These are phyloP conservation scores for Aphelenchoides besseyi DNA, from an alignment of 1,140 invertebrate genomes.

Conservation along the genomic window DNA sequence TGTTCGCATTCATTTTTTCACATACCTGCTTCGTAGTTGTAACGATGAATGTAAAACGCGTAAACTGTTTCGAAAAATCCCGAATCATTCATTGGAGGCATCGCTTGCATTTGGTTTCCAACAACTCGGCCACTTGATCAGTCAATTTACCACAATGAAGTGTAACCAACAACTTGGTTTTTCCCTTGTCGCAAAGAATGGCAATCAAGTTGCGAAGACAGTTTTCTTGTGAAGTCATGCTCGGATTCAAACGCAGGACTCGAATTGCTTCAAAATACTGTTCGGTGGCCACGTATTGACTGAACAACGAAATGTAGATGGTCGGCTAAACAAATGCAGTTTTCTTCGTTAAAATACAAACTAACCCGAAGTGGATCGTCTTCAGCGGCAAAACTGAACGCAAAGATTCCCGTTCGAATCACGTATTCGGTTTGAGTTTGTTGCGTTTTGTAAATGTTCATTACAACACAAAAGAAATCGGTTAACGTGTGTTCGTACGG, in stretches of 20 bases:
- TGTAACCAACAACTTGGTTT: conserved; percentile 29
- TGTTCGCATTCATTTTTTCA: not conserved
- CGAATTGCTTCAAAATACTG: conserved; percentile 38
- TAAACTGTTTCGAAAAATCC: conserved; percentile 42
- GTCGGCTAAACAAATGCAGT: too few species aligned
- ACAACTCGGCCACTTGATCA: conserved; percentile 30
- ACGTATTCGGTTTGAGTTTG: conserved; percentile 39
- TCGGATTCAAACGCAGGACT: conserved; percentile 35
- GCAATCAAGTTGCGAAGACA: conserved; percentile 37
- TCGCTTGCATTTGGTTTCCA: conserved; percentile 32
- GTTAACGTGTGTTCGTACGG: conserved; percentile 25
- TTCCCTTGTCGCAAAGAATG: conserved; percentile 29
- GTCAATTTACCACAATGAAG: conserved; percentile 35
- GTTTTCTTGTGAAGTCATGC: conserved; percentile 19
- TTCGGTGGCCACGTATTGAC: conserved; percentile 27
- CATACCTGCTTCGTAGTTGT: conserved; percentile 34
- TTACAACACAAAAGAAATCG: conserved; percentile 35
- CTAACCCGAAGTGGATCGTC: conserved; percentile 25
- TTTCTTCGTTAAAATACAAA: too few species aligned
- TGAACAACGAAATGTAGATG: conserved; percentile 45
- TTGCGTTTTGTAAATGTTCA: conserved; percentile 39
- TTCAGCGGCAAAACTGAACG: conserved; percentile 23
- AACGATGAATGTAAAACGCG: conserved; percentile 47
- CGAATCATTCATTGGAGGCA: not conserved
- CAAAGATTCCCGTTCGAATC: conserved; percentile 30